Evolutionary conservation across 1,140 invertebrate species (phyloP).

Genomic region (Melitaea cinxia): DNA sequence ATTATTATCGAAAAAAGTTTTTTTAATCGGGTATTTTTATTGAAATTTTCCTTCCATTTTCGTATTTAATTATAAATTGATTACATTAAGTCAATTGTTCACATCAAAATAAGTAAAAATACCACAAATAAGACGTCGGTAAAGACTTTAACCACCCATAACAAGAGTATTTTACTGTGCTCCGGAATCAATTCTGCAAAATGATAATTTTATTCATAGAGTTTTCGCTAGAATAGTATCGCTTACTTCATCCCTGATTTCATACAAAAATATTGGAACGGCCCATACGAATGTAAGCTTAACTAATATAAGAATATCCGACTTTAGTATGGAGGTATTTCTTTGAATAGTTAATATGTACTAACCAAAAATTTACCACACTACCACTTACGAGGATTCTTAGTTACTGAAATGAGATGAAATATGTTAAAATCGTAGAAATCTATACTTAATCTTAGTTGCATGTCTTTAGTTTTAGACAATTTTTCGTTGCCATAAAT

Average conservation of each 20-base stretch:
- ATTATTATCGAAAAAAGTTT: too few species aligned
- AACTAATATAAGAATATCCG: conserved; percentile 2
- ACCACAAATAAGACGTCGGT: background rate
- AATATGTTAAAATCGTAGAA: too few species aligned
- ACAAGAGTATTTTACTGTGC: conserved; percentile 73
- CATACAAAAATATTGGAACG: conserved; percentile 74
- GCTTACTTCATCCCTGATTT: conserved; percentile 79
- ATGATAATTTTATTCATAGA: conserved; percentile 82
- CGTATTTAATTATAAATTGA: too few species aligned
- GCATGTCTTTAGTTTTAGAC: too few species aligned
- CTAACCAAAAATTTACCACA: background rate
- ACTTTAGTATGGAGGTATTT: background rate
- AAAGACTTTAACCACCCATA: conserved; percentile 38
- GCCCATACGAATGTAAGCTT: conserved; percentile 28
- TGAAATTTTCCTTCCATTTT: too few species aligned
- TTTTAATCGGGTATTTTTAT: too few species aligned
- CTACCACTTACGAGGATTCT: background rate
- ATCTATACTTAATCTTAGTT: too few species aligned
- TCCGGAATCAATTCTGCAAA: conserved; percentile 79
- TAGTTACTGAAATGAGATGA: background rate
- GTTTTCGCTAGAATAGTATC: conserved; percentile 77
- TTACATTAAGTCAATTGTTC: background rate
- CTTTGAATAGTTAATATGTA: background rate
- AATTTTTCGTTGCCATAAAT: too few species aligned
- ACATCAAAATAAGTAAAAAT: conserved; percentile 1